Evolutionary conservation across 1,140 invertebrate species (phyloP).

Genomic region (Drosophila parabipectinata): DNA sequence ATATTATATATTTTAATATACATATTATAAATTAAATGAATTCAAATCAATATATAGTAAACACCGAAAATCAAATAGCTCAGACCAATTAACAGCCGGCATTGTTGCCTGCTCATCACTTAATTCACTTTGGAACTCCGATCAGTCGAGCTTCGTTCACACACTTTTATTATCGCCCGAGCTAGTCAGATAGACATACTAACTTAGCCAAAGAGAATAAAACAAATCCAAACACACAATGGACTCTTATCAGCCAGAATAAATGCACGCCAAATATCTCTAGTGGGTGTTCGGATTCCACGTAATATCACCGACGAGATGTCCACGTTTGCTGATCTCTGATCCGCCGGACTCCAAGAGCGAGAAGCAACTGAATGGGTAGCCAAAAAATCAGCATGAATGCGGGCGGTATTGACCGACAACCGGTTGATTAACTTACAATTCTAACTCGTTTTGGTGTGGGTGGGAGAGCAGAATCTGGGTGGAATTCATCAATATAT

Average conservation of each 20-base stretch:
- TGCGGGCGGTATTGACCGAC: background rate
- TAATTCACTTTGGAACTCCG: background rate
- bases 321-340: background rate
- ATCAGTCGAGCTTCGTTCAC: slow-evolving; percentile 1
- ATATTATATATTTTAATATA: background rate
- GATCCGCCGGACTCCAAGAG: slow-evolving; percentile 14
- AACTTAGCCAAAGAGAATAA: slow-evolving; percentile 3
- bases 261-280: slow-evolving; percentile 1
- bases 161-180: slow-evolving; percentile 24
- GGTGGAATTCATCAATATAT: background rate
- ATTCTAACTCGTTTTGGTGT: slow-evolving; percentile 17
- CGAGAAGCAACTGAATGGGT: slow-evolving; percentile 17
- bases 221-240: slow-evolving; percentile 11
- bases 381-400: background rate
- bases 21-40: background rate
- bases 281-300: background rate
- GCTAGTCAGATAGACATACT: background rate
- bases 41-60: background rate
- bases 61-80: background rate
- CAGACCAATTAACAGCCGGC: background rate
- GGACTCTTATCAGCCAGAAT: slow-evolving; percentile 23
- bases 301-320: background rate
- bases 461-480: slow-evolving; percentile 15
- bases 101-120: slow-evolving; percentile 6
- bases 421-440: slow-evolving; percentile 6